These are phyloP conservation scores for Bombus pascuorum DNA, from an alignment of 1,140 invertebrate species.

Conservation along the genomic window DNA sequence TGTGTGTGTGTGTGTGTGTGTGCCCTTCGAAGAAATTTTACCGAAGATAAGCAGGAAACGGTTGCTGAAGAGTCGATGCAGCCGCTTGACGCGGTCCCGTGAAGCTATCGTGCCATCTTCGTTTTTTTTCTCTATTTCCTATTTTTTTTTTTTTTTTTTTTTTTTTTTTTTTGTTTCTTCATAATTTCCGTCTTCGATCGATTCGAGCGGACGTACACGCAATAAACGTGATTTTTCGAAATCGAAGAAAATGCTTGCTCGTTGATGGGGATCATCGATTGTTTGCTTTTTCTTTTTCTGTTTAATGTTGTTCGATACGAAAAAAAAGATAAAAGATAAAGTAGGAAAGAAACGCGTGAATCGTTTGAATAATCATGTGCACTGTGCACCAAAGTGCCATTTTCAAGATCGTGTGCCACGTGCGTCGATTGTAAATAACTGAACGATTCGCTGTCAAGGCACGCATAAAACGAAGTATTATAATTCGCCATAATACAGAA, in stretches of 20 bases:
- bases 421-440: constrained; percentile 48
- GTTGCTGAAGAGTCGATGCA: constrained; percentile 31
- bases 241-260: not conserved
- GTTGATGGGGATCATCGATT: not conserved
- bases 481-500: constrained; percentile 31
- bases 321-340: not conserved
- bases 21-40: constrained; percentile 26
- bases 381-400: constrained; percentile 73
- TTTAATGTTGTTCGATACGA: not conserved
- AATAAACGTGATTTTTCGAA: not conserved
- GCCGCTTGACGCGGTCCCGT: constrained; percentile 76
- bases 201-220: constrained; percentile 6
- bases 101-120: constrained; percentile 79
- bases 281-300: not conserved
- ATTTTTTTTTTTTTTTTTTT: constrained; percentile 2
- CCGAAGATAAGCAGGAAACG: not conserved
- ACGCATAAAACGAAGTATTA: constrained; percentile 51
- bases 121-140: constrained; percentile 11
- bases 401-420: constrained; percentile 30
- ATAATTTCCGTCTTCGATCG: constrained; percentile 12
- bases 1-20: too few species aligned
- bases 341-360: too few species aligned
- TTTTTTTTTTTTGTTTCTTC: not conserved
- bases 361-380: not conserved
- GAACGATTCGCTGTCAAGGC: constrained; percentile 36